Evolutionary conservation across 2,888 invertebrate species (phyloP).

Genomic region (Tetropium fuscum): DNA sequence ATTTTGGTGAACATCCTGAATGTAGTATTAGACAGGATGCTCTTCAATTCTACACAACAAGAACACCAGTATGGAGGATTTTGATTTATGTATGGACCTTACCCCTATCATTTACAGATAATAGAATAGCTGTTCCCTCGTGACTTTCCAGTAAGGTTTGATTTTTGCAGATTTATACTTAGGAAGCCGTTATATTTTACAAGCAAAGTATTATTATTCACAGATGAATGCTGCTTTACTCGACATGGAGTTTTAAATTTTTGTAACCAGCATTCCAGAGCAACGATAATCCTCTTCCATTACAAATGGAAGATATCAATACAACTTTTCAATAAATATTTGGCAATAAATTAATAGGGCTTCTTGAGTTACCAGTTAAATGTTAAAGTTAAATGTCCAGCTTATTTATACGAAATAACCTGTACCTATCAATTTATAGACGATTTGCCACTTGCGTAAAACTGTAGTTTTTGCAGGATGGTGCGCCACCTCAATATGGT

Average conservation of each 20-base stretch:
- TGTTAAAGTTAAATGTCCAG: neutral
- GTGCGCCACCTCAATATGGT: neutral
- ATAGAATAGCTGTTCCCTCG: neutral
- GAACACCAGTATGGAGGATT: neutral
- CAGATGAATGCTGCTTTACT: neutral
- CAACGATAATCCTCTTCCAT: neutral
- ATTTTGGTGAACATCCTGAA: neutral
- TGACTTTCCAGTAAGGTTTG: neutral
- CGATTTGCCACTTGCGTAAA: neutral
- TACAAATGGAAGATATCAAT: neutral
- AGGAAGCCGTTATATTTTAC: neutral
- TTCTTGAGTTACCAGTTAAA: neutral
- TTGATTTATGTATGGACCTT: neutral
- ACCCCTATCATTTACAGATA: neutral
- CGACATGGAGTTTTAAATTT: neutral
- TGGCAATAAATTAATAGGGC: neutral
- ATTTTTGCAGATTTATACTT: neutral
- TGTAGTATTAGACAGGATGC: neutral
- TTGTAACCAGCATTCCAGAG: neutral
- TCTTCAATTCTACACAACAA: neutral
- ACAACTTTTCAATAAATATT: conserved; percentile 5
- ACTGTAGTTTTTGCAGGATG: neutral
- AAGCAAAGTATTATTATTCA: neutral
- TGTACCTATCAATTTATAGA: neutral
- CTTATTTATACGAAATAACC: too few species aligned